phyloP scores from a whole-genome alignment of 2,888 invertebrate species.

The Podotricha telesiphe region DNA sequence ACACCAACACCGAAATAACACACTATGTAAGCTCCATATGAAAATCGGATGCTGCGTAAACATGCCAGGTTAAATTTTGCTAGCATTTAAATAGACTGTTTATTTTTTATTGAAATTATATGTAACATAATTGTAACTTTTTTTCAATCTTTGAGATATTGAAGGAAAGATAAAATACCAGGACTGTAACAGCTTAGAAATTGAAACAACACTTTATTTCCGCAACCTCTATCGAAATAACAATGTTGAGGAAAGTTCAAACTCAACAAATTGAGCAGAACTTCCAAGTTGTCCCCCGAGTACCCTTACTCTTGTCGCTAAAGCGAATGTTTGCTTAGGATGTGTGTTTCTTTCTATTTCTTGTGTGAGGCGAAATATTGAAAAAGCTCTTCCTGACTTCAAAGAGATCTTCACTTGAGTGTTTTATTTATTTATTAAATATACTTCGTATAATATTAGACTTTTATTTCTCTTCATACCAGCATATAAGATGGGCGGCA shows the following conservation, averaged over 20 bases:
- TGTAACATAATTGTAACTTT: background rate
- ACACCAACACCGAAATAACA: slow-evolving; percentile 83
- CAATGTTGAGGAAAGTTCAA: slow-evolving; percentile 21
- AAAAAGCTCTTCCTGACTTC: background rate
- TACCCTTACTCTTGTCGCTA: slow-evolving; percentile 11
- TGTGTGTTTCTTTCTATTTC: slow-evolving; percentile 14
- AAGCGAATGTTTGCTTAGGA: slow-evolving; percentile 14
- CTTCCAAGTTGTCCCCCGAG: slow-evolving; percentile 22
- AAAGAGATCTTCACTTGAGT: background rate
- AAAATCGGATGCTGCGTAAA: slow-evolving; percentile 64
- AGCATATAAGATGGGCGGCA: background rate
- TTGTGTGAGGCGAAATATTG: slow-evolving; percentile 1
- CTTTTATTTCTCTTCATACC: background rate
- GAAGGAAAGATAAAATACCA: background rate
- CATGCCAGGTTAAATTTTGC: slow-evolving; percentile 38
- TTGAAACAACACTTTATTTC: slow-evolving; percentile 21
- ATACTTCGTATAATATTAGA: background rate
- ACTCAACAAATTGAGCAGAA: slow-evolving; percentile 24
- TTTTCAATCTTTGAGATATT: background rate
- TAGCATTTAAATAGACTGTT: background rate
- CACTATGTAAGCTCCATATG: slow-evolving; percentile 67
- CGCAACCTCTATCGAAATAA: slow-evolving; percentile 22
- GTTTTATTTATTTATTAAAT: background rate
- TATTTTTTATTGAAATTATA: background rate
- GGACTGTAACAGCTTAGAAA: slow-evolving; percentile 46